Percentiles rank a stretch among this genome's conserved stretches.
These are phyloP conservation scores for Chaenocephalus aceratus DNA, from an alignment of 2,113 vertebrate genomes.

Conservation along the genomic window DNA sequence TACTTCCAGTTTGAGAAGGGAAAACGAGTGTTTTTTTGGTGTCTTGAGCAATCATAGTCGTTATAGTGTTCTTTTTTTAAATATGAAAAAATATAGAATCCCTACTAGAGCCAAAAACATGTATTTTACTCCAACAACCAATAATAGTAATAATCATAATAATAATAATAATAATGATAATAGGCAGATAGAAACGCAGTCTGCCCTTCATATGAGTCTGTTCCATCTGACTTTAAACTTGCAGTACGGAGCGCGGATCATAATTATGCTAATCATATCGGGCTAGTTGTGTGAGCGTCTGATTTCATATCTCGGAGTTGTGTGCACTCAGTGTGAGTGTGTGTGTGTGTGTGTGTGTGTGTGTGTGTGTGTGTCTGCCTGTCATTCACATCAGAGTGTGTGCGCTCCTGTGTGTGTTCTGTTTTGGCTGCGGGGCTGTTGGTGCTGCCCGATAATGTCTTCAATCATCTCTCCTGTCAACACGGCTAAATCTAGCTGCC, in stretches of 20 bases:
- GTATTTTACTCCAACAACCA: neutral
- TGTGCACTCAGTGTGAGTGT: conserved; percentile 9
- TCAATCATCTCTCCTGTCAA: conserved; percentile 85
- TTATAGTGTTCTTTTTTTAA: neutral
- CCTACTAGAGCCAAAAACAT: neutral
- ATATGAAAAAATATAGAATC: no score
- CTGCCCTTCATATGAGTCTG: conserved; percentile 45
- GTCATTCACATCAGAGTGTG: conserved; percentile 67
- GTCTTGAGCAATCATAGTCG: neutral
- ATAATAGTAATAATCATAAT: neutral
- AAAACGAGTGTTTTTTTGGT: no score
- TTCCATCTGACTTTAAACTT: conserved; percentile 50
- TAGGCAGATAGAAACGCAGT: conserved; percentile 1
- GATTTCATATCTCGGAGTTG: conserved; percentile 56
- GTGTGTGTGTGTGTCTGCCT: neutral
- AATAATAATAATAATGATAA: neutral
- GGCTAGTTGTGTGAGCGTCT: conserved; percentile 39
- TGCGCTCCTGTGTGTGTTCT: conserved; percentile 72
- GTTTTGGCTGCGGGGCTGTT: conserved; percentile 81
- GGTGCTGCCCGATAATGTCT: conserved; percentile 83
- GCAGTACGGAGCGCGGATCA: conserved; percentile 36
- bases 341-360: conserved; percentile 17
- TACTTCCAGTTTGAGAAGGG: neutral
- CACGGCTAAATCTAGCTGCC: conserved; percentile 82
- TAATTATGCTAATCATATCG: conserved; percentile 69